Percentiles rank a stretch among this genome's conserved stretches.
Evolutionary conservation across 2,113 vertebrate genomes (phyloP).

Genomic region (Prunella himalayana): DNA sequence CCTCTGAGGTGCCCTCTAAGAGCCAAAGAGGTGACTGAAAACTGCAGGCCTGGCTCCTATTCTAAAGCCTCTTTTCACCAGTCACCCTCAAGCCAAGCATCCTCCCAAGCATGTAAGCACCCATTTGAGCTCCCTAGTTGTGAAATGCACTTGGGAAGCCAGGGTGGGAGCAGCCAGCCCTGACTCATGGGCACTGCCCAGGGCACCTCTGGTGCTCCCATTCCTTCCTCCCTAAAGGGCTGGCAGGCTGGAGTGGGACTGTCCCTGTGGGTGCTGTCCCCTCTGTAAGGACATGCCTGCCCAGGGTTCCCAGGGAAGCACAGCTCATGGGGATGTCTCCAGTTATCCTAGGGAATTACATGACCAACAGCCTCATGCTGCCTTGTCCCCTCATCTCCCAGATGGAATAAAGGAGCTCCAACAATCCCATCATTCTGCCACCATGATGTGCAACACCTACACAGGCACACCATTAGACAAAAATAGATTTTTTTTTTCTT

Average conservation of each 20-base stretch:
- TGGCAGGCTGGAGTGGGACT: accelerated
- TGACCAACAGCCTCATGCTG: not conserved
- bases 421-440: not conserved
- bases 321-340: not conserved
- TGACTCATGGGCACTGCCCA: not conserved
- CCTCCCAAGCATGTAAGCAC: not conserved
- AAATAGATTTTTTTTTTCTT: not conserved
- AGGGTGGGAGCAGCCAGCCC: not conserved
- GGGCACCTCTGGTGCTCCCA: no score
- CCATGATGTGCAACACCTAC: not conserved
- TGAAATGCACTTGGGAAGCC: accelerated
- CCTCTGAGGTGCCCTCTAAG: not conserved
- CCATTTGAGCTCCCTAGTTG: accelerated
- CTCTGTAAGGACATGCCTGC: accelerated
- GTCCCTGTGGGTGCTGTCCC: not conserved
- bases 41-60: accelerated
- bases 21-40: not conserved
- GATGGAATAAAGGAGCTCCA: not conserved
- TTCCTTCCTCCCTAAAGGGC: no score
- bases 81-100: not conserved
- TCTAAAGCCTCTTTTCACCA: not conserved
- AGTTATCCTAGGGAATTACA: not conserved
- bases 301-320: not conserved
- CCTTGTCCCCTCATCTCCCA: not conserved
- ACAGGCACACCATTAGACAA: not conserved